A percentile compares a stretch with the other conserved stretches of the same genome.
Evolutionary conservation across 2,797 vertebrate species (phyloP).

Genomic region (Gephyroberyx darwinii): DNA sequence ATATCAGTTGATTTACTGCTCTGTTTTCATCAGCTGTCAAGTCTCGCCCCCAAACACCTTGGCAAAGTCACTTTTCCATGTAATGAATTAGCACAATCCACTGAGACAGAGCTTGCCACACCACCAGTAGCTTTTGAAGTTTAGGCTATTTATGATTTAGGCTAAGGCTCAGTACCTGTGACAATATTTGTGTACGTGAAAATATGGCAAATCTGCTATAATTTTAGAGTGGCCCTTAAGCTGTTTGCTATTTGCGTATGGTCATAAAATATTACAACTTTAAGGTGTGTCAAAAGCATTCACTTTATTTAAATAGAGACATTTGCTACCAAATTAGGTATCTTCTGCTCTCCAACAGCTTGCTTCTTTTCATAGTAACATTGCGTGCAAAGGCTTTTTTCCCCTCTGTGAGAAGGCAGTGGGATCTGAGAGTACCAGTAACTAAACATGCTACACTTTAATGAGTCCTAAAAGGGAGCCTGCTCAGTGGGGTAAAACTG

Average conservation of each 20-base stretch:
- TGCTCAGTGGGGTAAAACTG: slow-evolving; percentile 51
- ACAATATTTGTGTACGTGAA: neutral
- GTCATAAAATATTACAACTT: slow-evolving; percentile 3
- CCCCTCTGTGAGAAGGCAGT: slow-evolving; percentile 32
- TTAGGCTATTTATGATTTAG: slow-evolving; percentile 14
- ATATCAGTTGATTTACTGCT: slow-evolving; percentile 36
- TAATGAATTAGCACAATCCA: slow-evolving; percentile 50
- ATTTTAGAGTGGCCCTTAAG: neutral
- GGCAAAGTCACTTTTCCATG: slow-evolving; percentile 43
- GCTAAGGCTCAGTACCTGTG: neutral
- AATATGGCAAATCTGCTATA: neutral
- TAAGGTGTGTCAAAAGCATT: neutral
- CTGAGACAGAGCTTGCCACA: slow-evolving; percentile 34
- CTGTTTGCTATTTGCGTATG: neutral
- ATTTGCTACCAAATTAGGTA: neutral
- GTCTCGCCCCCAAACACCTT: slow-evolving; percentile 46
- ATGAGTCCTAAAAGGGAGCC: slow-evolving; percentile 57
- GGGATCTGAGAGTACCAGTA: slow-evolving; percentile 57
- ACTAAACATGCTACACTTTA: slow-evolving; percentile 59
- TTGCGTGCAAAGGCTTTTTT: slow-evolving; percentile 24
- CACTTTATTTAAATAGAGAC: neutral
- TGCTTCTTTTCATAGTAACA: slow-evolving; percentile 10
- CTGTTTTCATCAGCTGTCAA: slow-evolving; percentile 48
- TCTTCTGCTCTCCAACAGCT: neutral
- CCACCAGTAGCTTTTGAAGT: slow-evolving; percentile 28